A percentile compares a stretch with the other conserved stretches of the same genome.
Conservation (phyloP, 35 echinoderm and acorn worm species). For the Apostichopus parvimensis region DNA sequence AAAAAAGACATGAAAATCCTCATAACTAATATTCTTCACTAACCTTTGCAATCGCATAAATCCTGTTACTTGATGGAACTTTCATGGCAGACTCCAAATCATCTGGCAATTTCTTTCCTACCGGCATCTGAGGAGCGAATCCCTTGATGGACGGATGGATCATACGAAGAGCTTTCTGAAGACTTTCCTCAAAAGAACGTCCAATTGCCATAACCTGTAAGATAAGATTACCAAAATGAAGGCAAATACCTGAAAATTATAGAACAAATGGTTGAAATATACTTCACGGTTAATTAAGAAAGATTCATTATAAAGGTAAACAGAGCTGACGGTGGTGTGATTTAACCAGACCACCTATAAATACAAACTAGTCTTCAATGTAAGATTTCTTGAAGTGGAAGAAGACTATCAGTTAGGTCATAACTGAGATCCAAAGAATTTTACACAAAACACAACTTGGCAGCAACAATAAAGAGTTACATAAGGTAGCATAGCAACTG, state of each 20-base stretch:
- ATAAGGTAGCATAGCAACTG: neutral
- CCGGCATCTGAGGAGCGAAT: conserved; percentile 79
- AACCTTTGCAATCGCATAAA: conserved; percentile 90
- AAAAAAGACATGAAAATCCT: too few species aligned
- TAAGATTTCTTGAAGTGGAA: too few species aligned
- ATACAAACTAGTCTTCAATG: too few species aligned
- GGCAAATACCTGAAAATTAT: too few species aligned
- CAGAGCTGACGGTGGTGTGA: too few species aligned
- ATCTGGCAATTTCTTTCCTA: conserved; percentile 67
- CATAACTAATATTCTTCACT: neutral
- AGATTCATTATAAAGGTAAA: too few species aligned
- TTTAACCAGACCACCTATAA: too few species aligned
- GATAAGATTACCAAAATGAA: too few species aligned
- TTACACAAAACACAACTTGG: neutral
- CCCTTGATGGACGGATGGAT: conserved; percentile 96
- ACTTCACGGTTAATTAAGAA: too few species aligned
- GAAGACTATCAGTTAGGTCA: too few species aligned
- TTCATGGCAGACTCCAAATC: conserved; percentile 72
- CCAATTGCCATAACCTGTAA: conserved; percentile 95
- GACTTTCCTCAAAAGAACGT: conserved; percentile 95
- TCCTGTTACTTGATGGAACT: conserved; percentile 82
- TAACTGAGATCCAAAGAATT: neutral
- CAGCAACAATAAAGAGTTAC: neutral
- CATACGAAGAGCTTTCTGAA: conserved; percentile 98
- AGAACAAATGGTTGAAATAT: too few species aligned